phyloP scores from a whole-genome alignment of 2,888 invertebrate species.

The Parnassius smintheus region DNA sequence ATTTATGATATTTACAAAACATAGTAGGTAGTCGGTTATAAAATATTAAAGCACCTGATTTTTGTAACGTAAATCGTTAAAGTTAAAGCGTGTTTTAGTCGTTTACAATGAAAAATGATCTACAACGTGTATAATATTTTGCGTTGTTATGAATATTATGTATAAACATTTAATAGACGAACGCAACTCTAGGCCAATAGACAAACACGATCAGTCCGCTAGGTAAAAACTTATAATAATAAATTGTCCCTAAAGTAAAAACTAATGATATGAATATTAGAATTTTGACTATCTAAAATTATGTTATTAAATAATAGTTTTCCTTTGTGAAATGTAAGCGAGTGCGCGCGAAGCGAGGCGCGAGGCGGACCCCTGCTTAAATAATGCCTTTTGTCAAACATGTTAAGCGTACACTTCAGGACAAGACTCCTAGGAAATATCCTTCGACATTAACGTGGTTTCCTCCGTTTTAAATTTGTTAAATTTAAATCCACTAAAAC shows the following conservation, averaged over 20 bases:
- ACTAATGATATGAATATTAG: conserved; percentile 79
- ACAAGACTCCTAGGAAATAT: conserved; percentile 46
- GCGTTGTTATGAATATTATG: conserved; percentile 37
- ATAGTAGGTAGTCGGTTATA: conserved; percentile 64
- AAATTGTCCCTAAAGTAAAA: conserved; percentile 75
- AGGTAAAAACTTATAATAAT: conserved; percentile 56
- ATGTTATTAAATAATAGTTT: conserved; percentile 51
- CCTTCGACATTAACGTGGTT: conserved; percentile 39
- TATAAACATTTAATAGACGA: conserved; percentile 50
- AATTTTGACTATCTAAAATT: conserved; percentile 78
- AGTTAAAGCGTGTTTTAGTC: conserved; percentile 58
- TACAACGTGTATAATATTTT: conserved; percentile 34
- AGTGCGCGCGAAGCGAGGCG: conserved; percentile 46
- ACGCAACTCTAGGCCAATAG: conserved; percentile 65
- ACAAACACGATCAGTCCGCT: conserved; percentile 59
- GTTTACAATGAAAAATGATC: conserved; percentile 53
- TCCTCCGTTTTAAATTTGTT: conserved; percentile 43
- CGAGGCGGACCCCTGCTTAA: conserved; percentile 39
- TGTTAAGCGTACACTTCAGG: conserved; percentile 57
- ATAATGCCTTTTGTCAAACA: conserved; percentile 49
- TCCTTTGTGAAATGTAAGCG: conserved; percentile 37
- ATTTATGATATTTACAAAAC: conserved; percentile 73
- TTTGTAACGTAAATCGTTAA: conserved; percentile 52
- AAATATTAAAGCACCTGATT: conserved; percentile 60
- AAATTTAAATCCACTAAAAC: conserved; percentile 60